Evolutionary conservation across 2,888 invertebrate genomes (phyloP).

Genomic region (Ferrisia virgata): DNA sequence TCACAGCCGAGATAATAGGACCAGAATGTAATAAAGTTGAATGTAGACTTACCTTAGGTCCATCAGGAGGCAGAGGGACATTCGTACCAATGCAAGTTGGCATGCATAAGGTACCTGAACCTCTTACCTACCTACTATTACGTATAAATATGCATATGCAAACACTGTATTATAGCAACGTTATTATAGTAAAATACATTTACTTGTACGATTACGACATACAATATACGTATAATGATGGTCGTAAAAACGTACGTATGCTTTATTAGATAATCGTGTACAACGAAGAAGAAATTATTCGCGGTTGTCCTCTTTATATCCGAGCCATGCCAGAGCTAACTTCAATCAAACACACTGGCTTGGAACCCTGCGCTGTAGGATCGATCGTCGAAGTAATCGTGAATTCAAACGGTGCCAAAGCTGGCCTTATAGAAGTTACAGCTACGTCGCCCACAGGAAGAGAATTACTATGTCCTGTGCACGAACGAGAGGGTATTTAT

Average conservation of each 20-base stretch:
- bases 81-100: slow-evolving; percentile 88
- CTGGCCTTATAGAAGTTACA: slow-evolving; percentile 85
- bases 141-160: neutral
- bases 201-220: slow-evolving; percentile 10
- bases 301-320: slow-evolving; percentile 69
- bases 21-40: slow-evolving; percentile 68
- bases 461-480: slow-evolving; percentile 76
- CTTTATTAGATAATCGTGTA: slow-evolving; percentile 58
- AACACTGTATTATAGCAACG: neutral
- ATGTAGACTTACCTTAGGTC: slow-evolving; percentile 61
- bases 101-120: slow-evolving; percentile 71
- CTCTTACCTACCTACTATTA: neutral
- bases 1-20: slow-evolving; percentile 73
- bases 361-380: slow-evolving; percentile 92
- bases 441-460: slow-evolving; percentile 88
- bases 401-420: slow-evolving; percentile 58
- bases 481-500: slow-evolving; percentile 82
- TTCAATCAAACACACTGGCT: slow-evolving; percentile 84
- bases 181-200: neutral
- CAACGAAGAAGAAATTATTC: slow-evolving; percentile 60
- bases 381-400: slow-evolving; percentile 91
- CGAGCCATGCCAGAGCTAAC: slow-evolving; percentile 82
- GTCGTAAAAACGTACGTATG: neutral
- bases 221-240: neutral
- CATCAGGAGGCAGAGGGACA: slow-evolving; percentile 72